Evolutionary conservation across 2,888 invertebrate species (phyloP), one percentile per base, ranked within the genome.

Genomic region (Sarcophaga caerulescens): DNA sequence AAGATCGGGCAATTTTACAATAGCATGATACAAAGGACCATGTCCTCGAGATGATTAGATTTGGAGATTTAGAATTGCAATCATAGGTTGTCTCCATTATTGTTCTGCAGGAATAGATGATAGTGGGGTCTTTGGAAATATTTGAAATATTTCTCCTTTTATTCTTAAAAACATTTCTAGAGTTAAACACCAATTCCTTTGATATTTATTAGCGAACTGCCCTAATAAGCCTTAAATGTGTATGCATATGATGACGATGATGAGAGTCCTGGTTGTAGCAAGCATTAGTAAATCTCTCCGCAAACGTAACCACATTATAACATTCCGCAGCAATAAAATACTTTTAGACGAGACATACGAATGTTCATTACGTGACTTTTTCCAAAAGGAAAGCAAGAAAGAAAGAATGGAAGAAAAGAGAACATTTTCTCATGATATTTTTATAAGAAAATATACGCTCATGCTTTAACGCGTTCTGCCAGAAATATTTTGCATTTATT

Each of bases 321-420:
- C 68, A 76, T 83, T 77, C 83, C 80, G 85, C 85, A 85, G 79
- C 85, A 85, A 85, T 85, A 85, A 85, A 85, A 85, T 79, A 21
- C 79, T 14, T 85, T 85, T 76, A 45, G 75, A 70, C 85, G 71
- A 85, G 85, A 82, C 85, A 79, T 47, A 79, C 78, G 70, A 79
- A 85, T 85, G 85, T 82, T 82, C 82, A 82, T 81, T 85, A 85
- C 85, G 85, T 85, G 85, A 85, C 85, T 75, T 79, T 76, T 65
- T 76, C 2, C 52, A 2, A 14, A 52, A 52, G 65, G 59, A 81
- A 52, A 8, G 17, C 1, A 52, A 17, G 17, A 52, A 52, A 52
- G 17, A 52, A 17, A 52, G 52, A 47, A 47, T n/a, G n/a, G n/a
- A n/a, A n/a, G n/a, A 47, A 47, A 52, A 17, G 5, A 0, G 57